These are phyloP conservation scores for Papilio glaucus DNA, from an alignment of 1,140 invertebrate genomes.

Conservation along the genomic window DNA sequence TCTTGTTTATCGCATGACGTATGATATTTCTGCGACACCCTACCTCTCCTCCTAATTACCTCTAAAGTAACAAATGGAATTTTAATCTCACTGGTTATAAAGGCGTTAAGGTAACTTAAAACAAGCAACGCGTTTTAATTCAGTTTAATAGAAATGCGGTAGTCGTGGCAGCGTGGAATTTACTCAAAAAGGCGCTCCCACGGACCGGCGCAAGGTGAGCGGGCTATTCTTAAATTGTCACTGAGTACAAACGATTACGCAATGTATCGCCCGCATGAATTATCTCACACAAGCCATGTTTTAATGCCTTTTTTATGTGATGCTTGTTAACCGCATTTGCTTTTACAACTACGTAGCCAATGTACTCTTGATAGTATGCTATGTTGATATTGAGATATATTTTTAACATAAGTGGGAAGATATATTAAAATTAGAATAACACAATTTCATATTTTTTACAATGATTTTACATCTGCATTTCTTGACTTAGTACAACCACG, in stretches of 20 bases:
- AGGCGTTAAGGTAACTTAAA: not conserved
- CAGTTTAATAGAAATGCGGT: slow-evolving; percentile 20
- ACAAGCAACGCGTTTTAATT: not conserved
- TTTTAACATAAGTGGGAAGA: no score
- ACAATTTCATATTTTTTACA: no score
- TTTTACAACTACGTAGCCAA: not conserved
- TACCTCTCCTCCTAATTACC: not conserved
- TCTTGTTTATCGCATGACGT: no score
- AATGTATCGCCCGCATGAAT: slow-evolving; percentile 32
- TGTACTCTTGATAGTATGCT: no score
- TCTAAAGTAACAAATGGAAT: not conserved
- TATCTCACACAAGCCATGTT: slow-evolving; percentile 24
- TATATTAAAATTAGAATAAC: no score
- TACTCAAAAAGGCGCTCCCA: slow-evolving; percentile 35
- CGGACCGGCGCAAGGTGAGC: slow-evolving; percentile 32
- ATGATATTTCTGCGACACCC: no score
- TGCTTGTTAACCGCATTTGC: slow-evolving; percentile 18
- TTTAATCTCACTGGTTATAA: not conserved
- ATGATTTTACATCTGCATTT: no score
- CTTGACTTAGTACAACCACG: no score
- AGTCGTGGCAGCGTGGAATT: slow-evolving; percentile 29
- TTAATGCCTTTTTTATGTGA: slow-evolving; percentile 26
- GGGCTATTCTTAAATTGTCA: slow-evolving; percentile 34
- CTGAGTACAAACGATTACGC: slow-evolving; percentile 32
- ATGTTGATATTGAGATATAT: no score